A percentile compares a stretch with the other conserved stretches of the same genome.
These are phyloP conservation scores for Bungarus multicinctus DNA, from an alignment of 2,113 vertebrate genomes.

Conservation along the genomic window DNA sequence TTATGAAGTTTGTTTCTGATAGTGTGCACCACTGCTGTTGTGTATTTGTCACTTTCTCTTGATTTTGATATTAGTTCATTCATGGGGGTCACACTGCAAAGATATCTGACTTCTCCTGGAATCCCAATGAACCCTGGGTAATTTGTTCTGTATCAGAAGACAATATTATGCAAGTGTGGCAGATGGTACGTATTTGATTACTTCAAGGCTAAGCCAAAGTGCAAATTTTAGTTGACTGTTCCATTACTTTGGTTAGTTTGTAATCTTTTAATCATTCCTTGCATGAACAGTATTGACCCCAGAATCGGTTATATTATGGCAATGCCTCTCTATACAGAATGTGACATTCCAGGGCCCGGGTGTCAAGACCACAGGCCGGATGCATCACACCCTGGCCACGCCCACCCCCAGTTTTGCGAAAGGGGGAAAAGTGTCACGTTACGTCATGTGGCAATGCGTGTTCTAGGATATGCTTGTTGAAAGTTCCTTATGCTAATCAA, in stretches of 20 bases:
- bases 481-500: not conserved
- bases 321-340: not conserved
- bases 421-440: no score
- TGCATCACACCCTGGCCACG: no score
- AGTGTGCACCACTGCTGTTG: accelerated
- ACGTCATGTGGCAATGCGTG: no score
- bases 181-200: conserved; percentile 81
- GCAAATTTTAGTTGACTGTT: not conserved
- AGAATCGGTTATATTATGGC: not conserved
- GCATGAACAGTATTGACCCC: not conserved
- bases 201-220: not conserved
- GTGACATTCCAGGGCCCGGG: not conserved
- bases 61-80: conserved; percentile 79
- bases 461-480: not conserved
- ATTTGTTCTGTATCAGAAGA: conserved; percentile 99
- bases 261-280: not conserved
- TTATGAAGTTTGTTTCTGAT: not conserved
- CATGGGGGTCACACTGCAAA: conserved; percentile 98
- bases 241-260: not conserved
- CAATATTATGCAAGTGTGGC: conserved; percentile 99
- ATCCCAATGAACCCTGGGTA: conserved; percentile 98
- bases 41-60: not conserved
- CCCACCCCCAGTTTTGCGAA: no score
- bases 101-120: conserved; percentile 99
- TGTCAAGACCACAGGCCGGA: no score